Percentiles rank a stretch among this genome's conserved stretches.
Conservation (phyloP, 1,140 invertebrate genomes). For the Bactericera cockerelli region DNA sequence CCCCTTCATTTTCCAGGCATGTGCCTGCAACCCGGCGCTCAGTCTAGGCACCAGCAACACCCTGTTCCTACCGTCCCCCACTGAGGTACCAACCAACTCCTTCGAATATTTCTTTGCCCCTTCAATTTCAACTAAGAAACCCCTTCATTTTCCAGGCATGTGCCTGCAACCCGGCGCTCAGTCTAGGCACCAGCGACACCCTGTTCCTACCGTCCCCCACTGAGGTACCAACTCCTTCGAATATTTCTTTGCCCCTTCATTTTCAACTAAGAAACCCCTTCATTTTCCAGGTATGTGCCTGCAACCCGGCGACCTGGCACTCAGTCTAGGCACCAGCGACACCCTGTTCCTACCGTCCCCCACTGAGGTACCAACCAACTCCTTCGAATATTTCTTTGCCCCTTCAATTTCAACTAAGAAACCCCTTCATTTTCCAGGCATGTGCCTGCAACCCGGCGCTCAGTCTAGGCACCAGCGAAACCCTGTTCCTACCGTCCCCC, state of each 20-base stretch:
- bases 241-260: no score
- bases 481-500: conserved; percentile 65
- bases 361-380: no score
- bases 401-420: no score
- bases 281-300: conserved; percentile 61
- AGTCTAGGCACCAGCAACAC: conserved; percentile 90
- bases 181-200: conserved; percentile 86
- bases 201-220: conserved; percentile 67
- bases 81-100: no score
- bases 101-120: no score
- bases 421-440: conserved; percentile 46
- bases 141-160: conserved; percentile 59
- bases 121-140: no score
- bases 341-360: conserved; percentile 70
- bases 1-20: conserved; percentile 60
- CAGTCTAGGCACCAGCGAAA: conserved; percentile 87
- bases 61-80: conserved; percentile 63
- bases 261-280: no score
- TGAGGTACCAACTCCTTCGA: no score
- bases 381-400: no score
- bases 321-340: conserved; percentile 87
- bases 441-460: conserved; percentile 71
- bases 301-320: conserved; percentile 60
- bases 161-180: conserved; percentile 62
- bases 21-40: conserved; percentile 58